Percentiles rank a stretch among this genome's conserved stretches.
Evolutionary conservation across 2,113 vertebrate genomes (phyloP).

Genomic region (Rhinopomastus cyanomelas): DNA sequence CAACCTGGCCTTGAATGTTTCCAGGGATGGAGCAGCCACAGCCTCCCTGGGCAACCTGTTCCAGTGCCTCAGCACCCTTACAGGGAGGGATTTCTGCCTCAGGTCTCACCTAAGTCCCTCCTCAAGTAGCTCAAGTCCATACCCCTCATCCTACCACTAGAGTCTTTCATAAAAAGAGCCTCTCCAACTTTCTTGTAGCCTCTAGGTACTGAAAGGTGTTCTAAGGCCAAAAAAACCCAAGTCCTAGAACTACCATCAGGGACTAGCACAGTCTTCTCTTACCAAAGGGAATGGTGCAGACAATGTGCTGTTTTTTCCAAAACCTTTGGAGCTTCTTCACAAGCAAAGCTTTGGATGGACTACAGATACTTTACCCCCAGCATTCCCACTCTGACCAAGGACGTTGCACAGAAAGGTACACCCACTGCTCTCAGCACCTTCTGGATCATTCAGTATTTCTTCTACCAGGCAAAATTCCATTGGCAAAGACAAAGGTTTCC

Average conservation of each 20-base stretch:
- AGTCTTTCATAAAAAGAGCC: no score
- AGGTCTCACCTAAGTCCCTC: no score
- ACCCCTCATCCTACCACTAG: no score
- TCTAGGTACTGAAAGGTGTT: no score
- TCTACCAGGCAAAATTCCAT: rapidly evolving
- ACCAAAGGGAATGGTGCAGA: neutral
- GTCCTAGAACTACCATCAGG: rapidly evolving
- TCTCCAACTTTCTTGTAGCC: no score
- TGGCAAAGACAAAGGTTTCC: neutral
- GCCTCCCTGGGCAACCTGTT: no score
- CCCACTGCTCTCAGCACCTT: neutral
- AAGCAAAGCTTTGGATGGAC: neutral
- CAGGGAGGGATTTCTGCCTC: no score
- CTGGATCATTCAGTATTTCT: rapidly evolving
- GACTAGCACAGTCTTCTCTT: neutral
- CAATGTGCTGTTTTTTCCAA: neutral
- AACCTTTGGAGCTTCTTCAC: neutral
- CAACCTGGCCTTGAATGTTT: no score
- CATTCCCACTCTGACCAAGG: neutral
- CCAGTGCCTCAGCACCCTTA: no score
- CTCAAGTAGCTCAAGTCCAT: no score
- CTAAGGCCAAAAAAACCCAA: no score
- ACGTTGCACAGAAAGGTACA: rapidly evolving
- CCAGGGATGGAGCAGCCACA: no score
- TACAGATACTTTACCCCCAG: neutral